Conservation (phyloP, 2,888 invertebrate genomes). For the Eilema caniola region DNA sequence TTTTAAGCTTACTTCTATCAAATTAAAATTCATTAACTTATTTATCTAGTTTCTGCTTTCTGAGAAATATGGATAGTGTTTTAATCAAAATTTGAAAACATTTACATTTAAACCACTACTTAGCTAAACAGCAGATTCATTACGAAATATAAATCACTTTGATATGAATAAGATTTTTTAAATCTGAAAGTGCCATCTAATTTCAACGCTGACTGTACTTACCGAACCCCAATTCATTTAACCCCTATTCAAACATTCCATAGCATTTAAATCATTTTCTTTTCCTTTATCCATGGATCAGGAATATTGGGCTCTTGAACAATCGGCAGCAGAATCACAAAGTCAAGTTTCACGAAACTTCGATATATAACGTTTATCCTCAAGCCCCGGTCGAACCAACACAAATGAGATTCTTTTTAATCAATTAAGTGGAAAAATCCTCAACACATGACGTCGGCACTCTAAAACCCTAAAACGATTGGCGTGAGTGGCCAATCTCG, state of each 20-base stretch:
- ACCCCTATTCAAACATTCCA: not conserved
- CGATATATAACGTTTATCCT: conserved; percentile 37
- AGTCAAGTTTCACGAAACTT: conserved; percentile 14
- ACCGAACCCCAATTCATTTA: not conserved
- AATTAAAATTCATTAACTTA: too few relatives aligned
- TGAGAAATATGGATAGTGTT: too few relatives aligned
- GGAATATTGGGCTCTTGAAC: not conserved
- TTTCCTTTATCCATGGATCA: not conserved
- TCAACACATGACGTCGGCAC: conserved; percentile 74
- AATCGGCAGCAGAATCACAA: not conserved
- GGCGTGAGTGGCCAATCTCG: conserved; percentile 65
- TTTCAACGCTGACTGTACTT: too few relatives aligned
- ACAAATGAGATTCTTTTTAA: conserved; percentile 64
- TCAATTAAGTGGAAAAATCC: conserved; percentile 73
- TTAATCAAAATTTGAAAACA: too few relatives aligned
- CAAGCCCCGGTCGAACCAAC: conserved; percentile 39
- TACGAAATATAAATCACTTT: too few relatives aligned
- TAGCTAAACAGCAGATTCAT: too few relatives aligned
- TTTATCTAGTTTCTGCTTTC: too few relatives aligned
- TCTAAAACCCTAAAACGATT: conserved; percentile 73
- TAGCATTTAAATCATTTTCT: not conserved
- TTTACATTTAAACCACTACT: too few relatives aligned
- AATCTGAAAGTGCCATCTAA: too few relatives aligned
- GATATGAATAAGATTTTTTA: too few relatives aligned
- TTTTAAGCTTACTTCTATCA: too few relatives aligned